Base-by-base conservation (phyloP, 1,140 invertebrate genomes). In the Apis laboriosa region DNA sequence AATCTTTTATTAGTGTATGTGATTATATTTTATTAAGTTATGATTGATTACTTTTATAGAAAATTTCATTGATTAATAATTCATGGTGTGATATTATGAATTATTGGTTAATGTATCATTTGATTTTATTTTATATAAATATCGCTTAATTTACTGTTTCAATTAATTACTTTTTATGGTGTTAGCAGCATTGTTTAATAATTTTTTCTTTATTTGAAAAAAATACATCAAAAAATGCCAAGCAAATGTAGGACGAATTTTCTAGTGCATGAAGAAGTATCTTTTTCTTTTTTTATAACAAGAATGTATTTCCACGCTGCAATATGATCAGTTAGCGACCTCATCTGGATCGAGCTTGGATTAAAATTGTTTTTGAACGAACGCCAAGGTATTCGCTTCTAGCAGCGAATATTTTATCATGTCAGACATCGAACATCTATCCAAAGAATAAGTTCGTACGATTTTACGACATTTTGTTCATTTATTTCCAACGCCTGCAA, bases 341-440 rank as follows among this genome's bases (percentile, higher is more conserved):
- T 68, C 71, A 71, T 13, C 34, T 84, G 66, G 12, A 11, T 82
- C 71, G 21, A 77, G 49, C 7, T 24, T 51, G 55, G 73, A 72
- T 84, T 77, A 79, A 85, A 58, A 73, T 70, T 55, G 21, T 84
- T 70, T 85, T 60, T 80, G 70, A 70, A 68, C 7, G 8, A 5
- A 21, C 24, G 76, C 51, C 51, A 64, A 75, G 21, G 70, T 79
- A 53, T 77, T 77, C 24, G n/a, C n/a, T 71, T 21, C 12, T 58
- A 79, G 2, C 49, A 17, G 55, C 1, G 66, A 71, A 24, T 11
- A 34, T 58, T 55, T 80, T 66, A 74, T 73, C 76, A 67, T 60
- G 55, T 19, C 64, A 49, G 13, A 78, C 49, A 70, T 78, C 77
- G 77, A 64, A 58, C 66, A 49, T 58, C n/a, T 21, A 70, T 60